phyloP scores from a whole-genome alignment of 2,888 invertebrate genomes.

The Biston betularia region DNA sequence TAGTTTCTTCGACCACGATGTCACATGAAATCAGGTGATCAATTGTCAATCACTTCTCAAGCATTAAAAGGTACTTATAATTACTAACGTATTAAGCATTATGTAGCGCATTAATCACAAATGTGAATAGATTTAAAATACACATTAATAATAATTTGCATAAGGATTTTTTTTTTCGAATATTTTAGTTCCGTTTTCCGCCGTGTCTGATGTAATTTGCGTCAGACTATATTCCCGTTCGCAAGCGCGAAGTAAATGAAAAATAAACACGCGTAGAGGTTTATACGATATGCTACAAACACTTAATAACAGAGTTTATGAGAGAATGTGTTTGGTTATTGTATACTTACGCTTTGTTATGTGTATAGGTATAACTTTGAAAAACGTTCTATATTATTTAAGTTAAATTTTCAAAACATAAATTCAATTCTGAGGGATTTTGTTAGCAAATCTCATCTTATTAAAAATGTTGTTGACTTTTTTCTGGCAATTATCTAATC shows the following conservation, averaged over 20 bases:
- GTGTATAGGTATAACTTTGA: not conserved
- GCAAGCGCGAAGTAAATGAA: conserved; percentile 78
- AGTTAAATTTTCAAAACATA: too few relatives aligned
- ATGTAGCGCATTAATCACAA: not conserved
- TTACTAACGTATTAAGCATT: not conserved
- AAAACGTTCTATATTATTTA: not conserved
- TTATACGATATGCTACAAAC: conserved; percentile 73
- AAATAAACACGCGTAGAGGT: conserved; percentile 81
- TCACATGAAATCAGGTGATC: too few relatives aligned
- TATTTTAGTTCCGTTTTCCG: not conserved
- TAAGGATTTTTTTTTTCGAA: not conserved
- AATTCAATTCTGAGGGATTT: too few relatives aligned
- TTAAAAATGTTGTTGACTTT: too few relatives aligned
- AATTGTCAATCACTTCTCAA: too few relatives aligned
- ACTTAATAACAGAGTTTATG: conserved; percentile 74
- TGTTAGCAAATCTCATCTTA: too few relatives aligned
- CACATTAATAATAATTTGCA: too few relatives aligned
- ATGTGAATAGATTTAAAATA: too few relatives aligned
- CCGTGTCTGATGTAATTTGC: conserved; percentile 10
- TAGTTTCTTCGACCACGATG: too few relatives aligned
- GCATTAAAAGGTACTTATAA: too few relatives aligned
- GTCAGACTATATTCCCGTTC: conserved; percentile 52
- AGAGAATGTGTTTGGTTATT: conserved; percentile 40
- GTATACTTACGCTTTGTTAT: conserved; percentile 23
- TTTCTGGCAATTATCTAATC: too few relatives aligned